A percentile compares a stretch with the other conserved stretches of the same genome.
These are phyloP conservation scores for Myiagra hebetior DNA, from an alignment of 2,113 vertebrate species.

Conservation along the genomic window DNA sequence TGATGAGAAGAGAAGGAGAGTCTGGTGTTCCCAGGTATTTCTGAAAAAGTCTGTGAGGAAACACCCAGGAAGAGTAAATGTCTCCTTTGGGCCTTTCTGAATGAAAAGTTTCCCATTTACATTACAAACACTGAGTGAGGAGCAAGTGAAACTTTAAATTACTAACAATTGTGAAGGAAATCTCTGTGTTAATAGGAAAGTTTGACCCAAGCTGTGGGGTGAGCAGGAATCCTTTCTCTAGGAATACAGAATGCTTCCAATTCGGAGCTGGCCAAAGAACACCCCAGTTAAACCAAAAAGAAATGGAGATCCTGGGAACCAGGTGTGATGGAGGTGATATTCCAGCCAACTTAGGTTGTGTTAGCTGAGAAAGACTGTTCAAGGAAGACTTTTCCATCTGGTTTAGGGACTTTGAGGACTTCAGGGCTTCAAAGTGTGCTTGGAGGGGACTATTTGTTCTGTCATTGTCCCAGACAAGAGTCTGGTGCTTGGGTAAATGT, in stretches of 20 bases:
- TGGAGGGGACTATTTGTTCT: background rate
- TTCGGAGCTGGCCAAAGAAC: background rate
- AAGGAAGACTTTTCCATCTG: background rate
- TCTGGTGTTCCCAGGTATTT: background rate
- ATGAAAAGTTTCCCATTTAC: background rate
- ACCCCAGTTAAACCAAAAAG: background rate
- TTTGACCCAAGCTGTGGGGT: background rate
- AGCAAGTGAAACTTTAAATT: background rate
- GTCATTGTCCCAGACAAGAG: conserved; percentile 11
- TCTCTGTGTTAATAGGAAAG: background rate
- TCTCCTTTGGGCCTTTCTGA: background rate
- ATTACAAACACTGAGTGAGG: background rate
- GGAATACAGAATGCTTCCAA: background rate
- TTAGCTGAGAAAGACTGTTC: background rate
- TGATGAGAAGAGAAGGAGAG: background rate
- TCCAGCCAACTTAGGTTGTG: background rate
- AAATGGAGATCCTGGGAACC: background rate
- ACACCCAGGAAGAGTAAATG: background rate
- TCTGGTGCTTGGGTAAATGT: background rate
- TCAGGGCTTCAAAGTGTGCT: background rate
- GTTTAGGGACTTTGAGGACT: background rate
- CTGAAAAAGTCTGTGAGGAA: background rate
- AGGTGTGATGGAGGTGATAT: background rate
- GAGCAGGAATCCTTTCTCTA: background rate
- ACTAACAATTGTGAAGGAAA: background rate